Percentiles rank a stretch among this genome's conserved stretches.
These are phyloP conservation scores for Bungarus multicinctus DNA, from an alignment of 2,113 vertebrate genomes.

Conservation along the genomic window DNA sequence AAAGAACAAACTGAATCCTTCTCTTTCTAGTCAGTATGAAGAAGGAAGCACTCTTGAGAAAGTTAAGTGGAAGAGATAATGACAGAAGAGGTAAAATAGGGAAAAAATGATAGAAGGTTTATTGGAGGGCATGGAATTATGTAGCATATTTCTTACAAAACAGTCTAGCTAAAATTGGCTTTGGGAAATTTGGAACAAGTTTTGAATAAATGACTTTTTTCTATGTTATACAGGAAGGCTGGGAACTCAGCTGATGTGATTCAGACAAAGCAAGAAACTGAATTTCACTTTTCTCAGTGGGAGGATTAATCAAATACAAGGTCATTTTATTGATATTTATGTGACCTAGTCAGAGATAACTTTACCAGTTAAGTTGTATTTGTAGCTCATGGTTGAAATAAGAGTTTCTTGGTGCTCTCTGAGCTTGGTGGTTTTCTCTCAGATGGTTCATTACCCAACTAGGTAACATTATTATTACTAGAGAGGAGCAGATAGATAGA, in stretches of 20 bases:
- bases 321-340: background rate
- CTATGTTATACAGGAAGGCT: background rate
- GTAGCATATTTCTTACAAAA: constrained; percentile 3
- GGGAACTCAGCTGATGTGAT: background rate
- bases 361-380: background rate
- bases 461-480: too few relatives aligned
- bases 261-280: background rate
- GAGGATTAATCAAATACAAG: background rate
- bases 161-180: constrained; percentile 3
- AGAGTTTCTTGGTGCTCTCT: too few relatives aligned
- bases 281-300: background rate
- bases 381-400: too few relatives aligned
- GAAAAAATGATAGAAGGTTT: background rate
- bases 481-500: too few relatives aligned
- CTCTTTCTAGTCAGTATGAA: background rate
- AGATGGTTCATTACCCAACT: too few relatives aligned
- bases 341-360: background rate
- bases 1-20: background rate
- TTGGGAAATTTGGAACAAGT: background rate
- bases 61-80: background rate
- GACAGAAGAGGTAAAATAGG: background rate
- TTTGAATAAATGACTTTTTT: background rate
- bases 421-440: too few relatives aligned
- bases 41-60: constrained; percentile 11
- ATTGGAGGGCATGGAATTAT: background rate